Evolutionary conservation across 2,113 vertebrate genomes (phyloP).

Genomic region (Microtus ochrogaster): DNA sequence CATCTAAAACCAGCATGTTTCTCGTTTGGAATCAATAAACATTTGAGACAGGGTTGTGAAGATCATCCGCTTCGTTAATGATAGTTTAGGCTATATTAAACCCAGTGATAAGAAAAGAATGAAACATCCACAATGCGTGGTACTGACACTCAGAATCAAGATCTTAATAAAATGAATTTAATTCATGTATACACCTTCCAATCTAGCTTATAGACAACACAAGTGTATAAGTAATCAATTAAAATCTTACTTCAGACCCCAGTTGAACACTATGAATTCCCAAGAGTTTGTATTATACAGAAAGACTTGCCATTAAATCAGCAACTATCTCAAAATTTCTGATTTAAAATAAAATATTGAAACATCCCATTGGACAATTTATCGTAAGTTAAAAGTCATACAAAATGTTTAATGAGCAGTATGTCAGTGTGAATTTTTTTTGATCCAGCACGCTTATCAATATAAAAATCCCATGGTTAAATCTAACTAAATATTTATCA

Average conservation of each 20-base stretch:
- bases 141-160: not conserved
- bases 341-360: slow-evolving; percentile 32
- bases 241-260: not conserved
- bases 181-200: not conserved
- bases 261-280: not conserved
- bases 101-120: slow-evolving; percentile 9
- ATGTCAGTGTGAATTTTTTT: not conserved
- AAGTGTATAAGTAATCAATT: not conserved
- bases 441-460: not conserved
- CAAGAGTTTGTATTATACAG: not conserved
- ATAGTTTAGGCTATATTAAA: not conserved
- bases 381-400: not conserved
- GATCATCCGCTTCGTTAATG: not conserved
- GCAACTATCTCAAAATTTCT: not conserved
- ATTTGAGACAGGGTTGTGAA: not conserved
- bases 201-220: not conserved
- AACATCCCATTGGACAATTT: not conserved
- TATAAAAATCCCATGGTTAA: not conserved
- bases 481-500: slow-evolving; percentile 21
- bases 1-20: not conserved
- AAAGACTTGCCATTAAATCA: not conserved
- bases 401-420: not conserved
- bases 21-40: not conserved
- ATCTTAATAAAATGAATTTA: slow-evolving; percentile 14
- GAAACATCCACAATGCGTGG: not conserved